These are phyloP conservation scores for Apamea epomidion DNA, from an alignment of 2,888 invertebrate species.

Conservation along the genomic window DNA sequence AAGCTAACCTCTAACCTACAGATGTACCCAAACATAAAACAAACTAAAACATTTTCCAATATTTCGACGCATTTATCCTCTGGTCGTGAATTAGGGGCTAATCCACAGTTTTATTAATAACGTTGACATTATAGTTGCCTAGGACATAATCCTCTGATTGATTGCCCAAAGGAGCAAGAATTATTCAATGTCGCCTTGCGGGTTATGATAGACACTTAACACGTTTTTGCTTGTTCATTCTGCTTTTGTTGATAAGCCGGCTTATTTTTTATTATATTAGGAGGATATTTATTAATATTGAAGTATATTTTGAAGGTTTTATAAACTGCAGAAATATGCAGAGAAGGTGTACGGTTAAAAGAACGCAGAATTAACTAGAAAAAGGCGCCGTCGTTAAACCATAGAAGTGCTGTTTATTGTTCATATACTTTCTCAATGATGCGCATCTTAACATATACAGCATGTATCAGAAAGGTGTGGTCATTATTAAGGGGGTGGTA, in stretches of 20 bases:
- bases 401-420: background rate
- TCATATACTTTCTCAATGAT: background rate
- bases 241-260: conserved; percentile 28
- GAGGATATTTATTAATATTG: background rate
- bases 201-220: conserved; percentile 52
- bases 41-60: conserved; percentile 42
- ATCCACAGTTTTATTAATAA: conserved; percentile 62
- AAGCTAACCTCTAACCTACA: conserved; percentile 33
- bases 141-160: conserved; percentile 57
- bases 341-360: background rate
- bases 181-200: conserved; percentile 58
- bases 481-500: too few species aligned
- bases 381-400: too few species aligned
- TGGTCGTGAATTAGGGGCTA: conserved; percentile 43
- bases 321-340: background rate
- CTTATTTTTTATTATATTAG: conserved; percentile 3
- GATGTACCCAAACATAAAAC: conserved; percentile 32
- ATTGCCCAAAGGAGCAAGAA: conserved; percentile 40
- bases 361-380: background rate
- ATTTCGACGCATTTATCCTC: conserved; percentile 41
- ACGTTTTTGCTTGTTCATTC: conserved; percentile 42
- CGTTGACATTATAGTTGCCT: conserved; percentile 39
- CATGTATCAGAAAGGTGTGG: too few species aligned
- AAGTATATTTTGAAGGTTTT: background rate
- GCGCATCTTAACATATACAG: too few species aligned